Evolutionary conservation across 2,113 vertebrate genomes (phyloP).

Genomic region (Syngnathoides biaculeatus): DNA sequence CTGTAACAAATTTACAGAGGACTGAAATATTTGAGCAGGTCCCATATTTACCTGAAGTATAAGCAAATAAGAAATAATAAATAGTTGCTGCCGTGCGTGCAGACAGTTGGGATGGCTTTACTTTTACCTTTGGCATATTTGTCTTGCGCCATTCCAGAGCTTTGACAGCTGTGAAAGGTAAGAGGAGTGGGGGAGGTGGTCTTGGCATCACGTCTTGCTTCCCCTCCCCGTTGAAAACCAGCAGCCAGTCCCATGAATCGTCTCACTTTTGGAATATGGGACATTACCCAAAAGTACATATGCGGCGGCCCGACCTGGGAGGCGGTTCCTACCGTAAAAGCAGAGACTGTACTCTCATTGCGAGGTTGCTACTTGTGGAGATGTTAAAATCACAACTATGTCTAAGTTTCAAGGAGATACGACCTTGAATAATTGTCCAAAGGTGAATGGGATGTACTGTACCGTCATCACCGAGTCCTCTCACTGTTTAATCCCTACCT

Average conservation of each 20-base stretch:
- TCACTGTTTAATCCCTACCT: background rate
- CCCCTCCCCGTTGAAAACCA: slow-evolving; percentile 30
- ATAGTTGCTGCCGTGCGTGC: background rate
- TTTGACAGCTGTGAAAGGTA: slow-evolving; percentile 55
- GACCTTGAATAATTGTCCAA: slow-evolving; percentile 1
- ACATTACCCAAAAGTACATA: slow-evolving; percentile 38
- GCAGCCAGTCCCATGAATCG: slow-evolving; percentile 36
- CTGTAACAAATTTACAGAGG: background rate
- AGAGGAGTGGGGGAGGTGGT: background rate
- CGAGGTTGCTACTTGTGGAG: slow-evolving; percentile 3
- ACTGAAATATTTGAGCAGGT: background rate
- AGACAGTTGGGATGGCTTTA: background rate
- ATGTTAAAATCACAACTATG: slow-evolving; percentile 10
- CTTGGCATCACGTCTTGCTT: slow-evolving; percentile 45
- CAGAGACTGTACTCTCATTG: slow-evolving; percentile 3
- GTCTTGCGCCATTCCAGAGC: slow-evolving; percentile 17
- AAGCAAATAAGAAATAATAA: background rate
- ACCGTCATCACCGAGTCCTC: background rate
- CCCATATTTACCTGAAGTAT: background rate
- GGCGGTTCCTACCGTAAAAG: slow-evolving; percentile 7
- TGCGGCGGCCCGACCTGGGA: slow-evolving; percentile 10
- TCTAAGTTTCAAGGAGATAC: background rate
- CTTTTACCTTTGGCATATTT: slow-evolving; percentile 1
- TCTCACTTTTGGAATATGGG: slow-evolving; percentile 52
- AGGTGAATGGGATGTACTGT: background rate